Evolutionary conservation across 2,797 vertebrate genomes (phyloP).

Genomic region (Onychomys arenicola): DNA sequence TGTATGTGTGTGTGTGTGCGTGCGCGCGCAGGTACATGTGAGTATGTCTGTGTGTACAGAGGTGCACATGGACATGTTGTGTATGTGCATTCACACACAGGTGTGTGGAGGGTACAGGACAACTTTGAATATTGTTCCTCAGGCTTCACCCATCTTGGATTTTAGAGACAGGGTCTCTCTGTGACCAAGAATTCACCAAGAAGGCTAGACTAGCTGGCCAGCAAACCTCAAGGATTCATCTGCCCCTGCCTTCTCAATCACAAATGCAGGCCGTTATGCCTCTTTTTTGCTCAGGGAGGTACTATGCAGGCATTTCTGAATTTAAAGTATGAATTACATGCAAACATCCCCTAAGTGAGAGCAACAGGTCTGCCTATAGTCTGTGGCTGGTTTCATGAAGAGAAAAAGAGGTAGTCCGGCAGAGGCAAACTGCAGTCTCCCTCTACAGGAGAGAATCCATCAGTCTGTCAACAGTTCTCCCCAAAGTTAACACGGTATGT

Average conservation of each 20-base stretch:
- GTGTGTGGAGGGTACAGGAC: neutral
- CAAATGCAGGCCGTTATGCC: neutral
- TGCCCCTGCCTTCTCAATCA: neutral
- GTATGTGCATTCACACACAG: neutral
- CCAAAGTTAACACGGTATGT: neutral
- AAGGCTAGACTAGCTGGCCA: neutral
- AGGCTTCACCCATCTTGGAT: neutral
- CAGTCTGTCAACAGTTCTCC: neutral
- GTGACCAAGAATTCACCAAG: neutral
- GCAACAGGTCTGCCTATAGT: neutral
- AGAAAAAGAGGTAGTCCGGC: neutral
- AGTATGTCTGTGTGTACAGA: neutral
- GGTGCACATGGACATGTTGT: neutral
- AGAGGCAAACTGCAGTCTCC: neutral
- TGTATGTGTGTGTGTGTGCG: neutral
- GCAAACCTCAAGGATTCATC: neutral
- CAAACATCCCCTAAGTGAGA: neutral
- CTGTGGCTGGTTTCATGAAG: neutral
- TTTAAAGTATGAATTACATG: neutral
- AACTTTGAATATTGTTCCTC: neutral
- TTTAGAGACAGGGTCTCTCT: neutral
- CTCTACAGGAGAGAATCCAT: neutral
- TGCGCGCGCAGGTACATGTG: neutral
- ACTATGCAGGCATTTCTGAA: neutral
- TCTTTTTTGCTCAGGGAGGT: neutral